These are phyloP conservation scores for Mermis nigrescens DNA, from an alignment of 2,888 invertebrate genomes.

Conservation along the genomic window DNA sequence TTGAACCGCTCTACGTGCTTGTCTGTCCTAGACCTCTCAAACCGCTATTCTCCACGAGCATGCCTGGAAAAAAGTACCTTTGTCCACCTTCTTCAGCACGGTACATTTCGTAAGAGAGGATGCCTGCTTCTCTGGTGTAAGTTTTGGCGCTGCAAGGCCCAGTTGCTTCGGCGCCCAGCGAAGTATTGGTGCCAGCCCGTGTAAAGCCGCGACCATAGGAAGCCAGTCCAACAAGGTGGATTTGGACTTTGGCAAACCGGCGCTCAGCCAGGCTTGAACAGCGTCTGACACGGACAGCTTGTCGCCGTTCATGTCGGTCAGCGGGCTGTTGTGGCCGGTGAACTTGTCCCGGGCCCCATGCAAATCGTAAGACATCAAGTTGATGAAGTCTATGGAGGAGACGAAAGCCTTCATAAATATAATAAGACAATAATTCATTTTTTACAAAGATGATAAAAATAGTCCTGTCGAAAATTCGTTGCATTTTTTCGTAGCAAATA, in stretches of 20 bases:
- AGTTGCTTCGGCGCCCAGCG: slow-evolving; percentile 12
- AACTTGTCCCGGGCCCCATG: slow-evolving; percentile 9
- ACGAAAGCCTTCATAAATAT: no score
- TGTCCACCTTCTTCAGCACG: no score
- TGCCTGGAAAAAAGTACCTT: no score
- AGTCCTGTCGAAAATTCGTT: no score
- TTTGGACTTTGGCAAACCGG: slow-evolving; percentile 26
- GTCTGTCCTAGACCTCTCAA: no score
- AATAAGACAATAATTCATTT: no score
- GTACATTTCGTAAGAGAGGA: slow-evolving; percentile 60
- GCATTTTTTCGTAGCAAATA: no score
- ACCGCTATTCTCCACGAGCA: no score
- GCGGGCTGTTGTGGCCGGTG: slow-evolving; percentile 9
- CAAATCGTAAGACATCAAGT: slow-evolving; percentile 11
- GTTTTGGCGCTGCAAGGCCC: slow-evolving; percentile 7
- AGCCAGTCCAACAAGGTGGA: slow-evolving; percentile 24
- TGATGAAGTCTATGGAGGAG: slow-evolving; percentile 4
- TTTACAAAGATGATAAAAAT: no score
- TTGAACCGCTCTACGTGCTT: no score
- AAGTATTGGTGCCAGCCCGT: slow-evolving; percentile 16
- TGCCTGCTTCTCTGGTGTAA: slow-evolving; percentile 77
- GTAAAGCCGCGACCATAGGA: slow-evolving; percentile 28
- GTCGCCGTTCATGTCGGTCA: background rate
- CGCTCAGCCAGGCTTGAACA: slow-evolving; percentile 49
- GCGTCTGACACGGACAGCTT: slow-evolving; percentile 38